A percentile compares a stretch with the other conserved stretches of the same genome.
Conservation (phyloP, 2,888 invertebrate species). For the Epistrophe grossulariae region DNA sequence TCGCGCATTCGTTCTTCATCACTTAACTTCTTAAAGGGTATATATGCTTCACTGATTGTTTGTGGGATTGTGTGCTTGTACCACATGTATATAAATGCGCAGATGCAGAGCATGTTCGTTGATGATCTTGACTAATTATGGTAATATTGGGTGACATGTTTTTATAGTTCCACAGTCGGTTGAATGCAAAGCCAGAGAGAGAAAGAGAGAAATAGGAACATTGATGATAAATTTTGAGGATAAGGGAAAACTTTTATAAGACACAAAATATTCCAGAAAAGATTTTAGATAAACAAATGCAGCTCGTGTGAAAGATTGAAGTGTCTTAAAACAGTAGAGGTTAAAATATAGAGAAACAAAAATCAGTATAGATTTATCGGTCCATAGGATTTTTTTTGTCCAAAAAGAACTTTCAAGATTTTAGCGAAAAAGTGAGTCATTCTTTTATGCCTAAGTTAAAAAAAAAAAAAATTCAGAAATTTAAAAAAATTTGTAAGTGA, state of each 20-base stretch:
- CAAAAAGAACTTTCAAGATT: no score
- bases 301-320: background rate
- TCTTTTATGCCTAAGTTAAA: no score
- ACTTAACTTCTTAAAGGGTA: constrained; percentile 45
- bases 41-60: constrained; percentile 56
- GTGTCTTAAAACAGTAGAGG: background rate
- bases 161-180: constrained; percentile 30
- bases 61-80: constrained; percentile 6
- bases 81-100: background rate
- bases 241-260: background rate
- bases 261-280: background rate
- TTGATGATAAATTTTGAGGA: background rate
- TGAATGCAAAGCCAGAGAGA: background rate
- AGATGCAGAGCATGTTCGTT: constrained; percentile 47
- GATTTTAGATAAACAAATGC: background rate
- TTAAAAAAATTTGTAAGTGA: no score
- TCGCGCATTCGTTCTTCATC: constrained; percentile 53
- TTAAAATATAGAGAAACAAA: background rate
- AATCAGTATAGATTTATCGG: background rate
- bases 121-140: constrained; percentile 65
- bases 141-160: constrained; percentile 70
- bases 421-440: no score
- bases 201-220: background rate
- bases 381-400: no score
- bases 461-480: no score